Evolutionary conservation across 2,888 invertebrate genomes (phyloP).

Genomic region (Anoncus sp.): DNA sequence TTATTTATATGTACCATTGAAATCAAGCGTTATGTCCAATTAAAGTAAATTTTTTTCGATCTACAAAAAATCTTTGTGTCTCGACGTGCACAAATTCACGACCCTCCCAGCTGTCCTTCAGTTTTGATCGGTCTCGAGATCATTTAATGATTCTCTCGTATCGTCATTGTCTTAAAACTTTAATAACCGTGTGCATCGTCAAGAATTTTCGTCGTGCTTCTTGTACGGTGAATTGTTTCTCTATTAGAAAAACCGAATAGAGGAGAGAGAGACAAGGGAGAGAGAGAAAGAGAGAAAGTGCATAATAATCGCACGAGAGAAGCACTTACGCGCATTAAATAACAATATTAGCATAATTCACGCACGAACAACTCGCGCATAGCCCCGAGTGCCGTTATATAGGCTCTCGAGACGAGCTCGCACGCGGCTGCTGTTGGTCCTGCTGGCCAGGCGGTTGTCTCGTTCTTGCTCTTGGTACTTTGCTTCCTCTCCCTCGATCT

Average conservation of each 20-base stretch:
- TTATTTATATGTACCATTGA: not conserved
- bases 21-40: constrained; percentile 21
- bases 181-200: constrained; percentile 3
- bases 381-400: constrained; percentile 71
- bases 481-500: constrained; percentile 30
- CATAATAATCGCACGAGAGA: constrained; percentile 54
- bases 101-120: not conserved
- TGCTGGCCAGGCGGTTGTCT: constrained; percentile 56
- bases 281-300: constrained; percentile 29
- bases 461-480: constrained; percentile 42
- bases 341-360: constrained; percentile 74
- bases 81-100: not conserved
- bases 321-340: constrained; percentile 68
- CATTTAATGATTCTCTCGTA: constrained; percentile 20
- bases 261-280: constrained; percentile 14
- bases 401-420: constrained; percentile 61
- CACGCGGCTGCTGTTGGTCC: constrained; percentile 54
- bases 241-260: constrained; percentile 19
- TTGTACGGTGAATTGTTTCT: constrained; percentile 48
- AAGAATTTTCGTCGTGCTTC: constrained; percentile 23
- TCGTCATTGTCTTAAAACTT: constrained; percentile 43
- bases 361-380: constrained; percentile 69
- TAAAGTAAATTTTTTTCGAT: not conserved
- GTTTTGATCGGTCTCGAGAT: constrained; percentile 30
- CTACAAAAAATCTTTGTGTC: constrained; percentile 5